Conservation (phyloP, 2,113 vertebrate genomes). For the Puntigrus tetrazona region DNA sequence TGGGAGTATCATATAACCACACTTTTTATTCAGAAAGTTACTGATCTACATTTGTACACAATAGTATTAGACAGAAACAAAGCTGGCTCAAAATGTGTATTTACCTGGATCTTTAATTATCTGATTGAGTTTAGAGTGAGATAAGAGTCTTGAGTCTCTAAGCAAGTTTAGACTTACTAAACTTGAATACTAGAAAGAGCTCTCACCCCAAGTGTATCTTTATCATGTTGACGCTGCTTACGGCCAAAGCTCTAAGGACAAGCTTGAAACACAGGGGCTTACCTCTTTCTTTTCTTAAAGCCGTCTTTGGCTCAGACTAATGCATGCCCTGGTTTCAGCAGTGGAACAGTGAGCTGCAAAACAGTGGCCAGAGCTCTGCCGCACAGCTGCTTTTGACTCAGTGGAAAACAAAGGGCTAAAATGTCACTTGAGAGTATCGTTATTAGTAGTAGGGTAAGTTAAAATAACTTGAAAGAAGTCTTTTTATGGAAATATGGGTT, state of each 20-base stretch:
- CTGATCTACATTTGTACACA: not conserved
- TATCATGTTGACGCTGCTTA: conserved; percentile 39
- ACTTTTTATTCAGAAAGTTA: not conserved
- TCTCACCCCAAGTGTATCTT: not conserved
- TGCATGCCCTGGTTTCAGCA: conserved; percentile 50
- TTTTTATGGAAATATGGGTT: too few relatives aligned
- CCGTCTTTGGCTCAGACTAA: conserved; percentile 49
- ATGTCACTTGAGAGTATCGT: not conserved
- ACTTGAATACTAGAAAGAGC: conserved; percentile 1
- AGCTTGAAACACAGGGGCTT: conserved; percentile 42
- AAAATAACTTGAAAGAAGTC: not conserved
- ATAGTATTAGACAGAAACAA: conserved; percentile 3
- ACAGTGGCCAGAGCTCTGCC: conserved; percentile 18
- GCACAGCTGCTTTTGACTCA: conserved; percentile 7
- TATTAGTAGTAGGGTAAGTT: not conserved
- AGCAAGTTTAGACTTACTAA: conserved; percentile 22
- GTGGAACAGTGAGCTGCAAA: conserved; percentile 25
- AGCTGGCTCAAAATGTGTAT: not conserved
- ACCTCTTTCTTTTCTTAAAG: conserved; percentile 44
- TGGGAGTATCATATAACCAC: not conserved
- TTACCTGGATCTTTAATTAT: not conserved
- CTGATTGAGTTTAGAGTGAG: not conserved
- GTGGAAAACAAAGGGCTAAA: not conserved
- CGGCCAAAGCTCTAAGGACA: conserved; percentile 28
- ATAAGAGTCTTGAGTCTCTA: not conserved